A percentile compares a stretch with the other conserved stretches of the same genome.
Conservation (phyloP, 1,140 invertebrate species). For the Pseudomyrmex pallidus region DNA sequence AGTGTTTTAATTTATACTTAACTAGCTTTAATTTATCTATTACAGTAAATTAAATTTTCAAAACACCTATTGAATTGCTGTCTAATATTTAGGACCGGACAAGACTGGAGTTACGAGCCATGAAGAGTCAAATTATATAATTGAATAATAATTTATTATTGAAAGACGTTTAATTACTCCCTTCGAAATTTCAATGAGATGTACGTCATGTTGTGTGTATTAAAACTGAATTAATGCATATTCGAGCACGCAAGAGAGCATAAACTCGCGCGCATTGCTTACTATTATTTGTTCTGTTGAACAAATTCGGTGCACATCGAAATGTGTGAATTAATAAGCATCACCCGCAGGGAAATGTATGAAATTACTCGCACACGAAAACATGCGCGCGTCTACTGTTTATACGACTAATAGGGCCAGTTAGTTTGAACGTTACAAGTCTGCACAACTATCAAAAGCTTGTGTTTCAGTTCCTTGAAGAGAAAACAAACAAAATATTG, state of each 20-base stretch:
- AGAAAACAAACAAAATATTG: not conserved
- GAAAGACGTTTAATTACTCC: conserved; percentile 38
- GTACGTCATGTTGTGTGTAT: conserved; percentile 14
- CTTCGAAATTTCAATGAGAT: conserved; percentile 31
- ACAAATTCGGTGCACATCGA: conserved; percentile 33
- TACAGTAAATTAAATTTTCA: no score
- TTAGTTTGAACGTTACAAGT: conserved; percentile 7
- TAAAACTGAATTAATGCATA: conserved; percentile 58
- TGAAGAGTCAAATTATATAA: not conserved
- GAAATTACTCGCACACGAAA: conserved; percentile 56
- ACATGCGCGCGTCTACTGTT: conserved; percentile 12
- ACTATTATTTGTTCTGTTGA: conserved; percentile 64
- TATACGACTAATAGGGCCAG: conserved; percentile 37
- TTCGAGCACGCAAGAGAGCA: not conserved
- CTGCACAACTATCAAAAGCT: conserved; percentile 6
- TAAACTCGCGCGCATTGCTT: conserved; percentile 37
- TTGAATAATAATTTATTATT: conserved; percentile 5
- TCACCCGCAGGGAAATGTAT: conserved; percentile 37
- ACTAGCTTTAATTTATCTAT: no score
- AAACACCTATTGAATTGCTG: no score
- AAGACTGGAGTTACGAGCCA: not conserved
- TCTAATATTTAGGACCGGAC: not conserved
- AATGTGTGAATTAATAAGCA: conserved; percentile 64
- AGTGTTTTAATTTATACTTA: conserved; percentile 16
- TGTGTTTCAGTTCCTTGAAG: conserved; percentile 16